Base-by-base conservation (phyloP, 2,113 vertebrate genomes). In the Manacus vitellinus region DNA sequence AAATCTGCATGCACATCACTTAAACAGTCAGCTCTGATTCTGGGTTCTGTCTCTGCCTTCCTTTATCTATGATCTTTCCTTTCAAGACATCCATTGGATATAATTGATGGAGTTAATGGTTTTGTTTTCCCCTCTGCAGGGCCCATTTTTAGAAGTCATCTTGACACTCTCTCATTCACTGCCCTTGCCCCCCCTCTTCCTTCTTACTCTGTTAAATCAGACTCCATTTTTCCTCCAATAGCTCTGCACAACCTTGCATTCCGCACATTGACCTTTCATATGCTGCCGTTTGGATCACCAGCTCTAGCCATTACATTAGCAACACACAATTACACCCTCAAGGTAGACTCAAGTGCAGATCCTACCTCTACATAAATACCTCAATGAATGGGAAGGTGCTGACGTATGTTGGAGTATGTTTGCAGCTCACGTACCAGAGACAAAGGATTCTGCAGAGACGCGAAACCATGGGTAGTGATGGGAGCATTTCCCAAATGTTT, bases 261-360 rank as follows among this genome's bases (percentile, higher is more conserved):
- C 94, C 86, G 94, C 94, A 95, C 87, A 76, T 54, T 96, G 97
- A 97, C 98, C 97, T 98, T 97, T 98, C 89, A 74, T 97, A 88
- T 30, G 97, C 94, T 96, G 94, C 92, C 91, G 3, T 97, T 96
- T 98, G 98, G 97, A 98, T 98, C 97, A 96, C 95, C 97, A 98
- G 93, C 94, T 98, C 94, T 70, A 97, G 97, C 97, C 97, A 98
- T 98, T 98, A 98, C 97, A 98, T 98, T 98, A 98, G 97, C 98
- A 98, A 98, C 98, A 98, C 98, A 97, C 98, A 98, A 98, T 98
- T 98, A 98, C 98, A 97, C 96, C 95, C 96, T 98, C 98, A 98
- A 98, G 98, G 98, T 98, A 98, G 97, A 96, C 91, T 98, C 98
- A 98, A 98, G 98, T 97, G 97, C 98, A 98, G 97, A 86, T 95